phyloP scores from a whole-genome alignment of 2,888 invertebrate species.

The Cheilosia grossa region DNA sequence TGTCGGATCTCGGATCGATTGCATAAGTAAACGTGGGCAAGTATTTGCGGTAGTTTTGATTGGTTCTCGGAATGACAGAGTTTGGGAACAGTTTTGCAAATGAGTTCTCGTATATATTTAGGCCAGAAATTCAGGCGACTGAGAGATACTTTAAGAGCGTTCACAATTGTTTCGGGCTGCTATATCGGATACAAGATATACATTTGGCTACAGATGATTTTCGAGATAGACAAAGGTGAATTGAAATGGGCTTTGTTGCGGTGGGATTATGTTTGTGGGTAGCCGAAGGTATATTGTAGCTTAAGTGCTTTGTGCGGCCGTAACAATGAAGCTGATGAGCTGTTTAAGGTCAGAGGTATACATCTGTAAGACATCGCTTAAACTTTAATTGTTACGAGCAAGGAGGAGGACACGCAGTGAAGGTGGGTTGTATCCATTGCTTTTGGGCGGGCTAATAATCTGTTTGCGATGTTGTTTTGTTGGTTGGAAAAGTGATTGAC shows the following conservation, averaged over 20 bases:
- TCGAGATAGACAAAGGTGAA: constrained; percentile 1
- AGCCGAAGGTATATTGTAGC: background rate
- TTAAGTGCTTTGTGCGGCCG: constrained; percentile 5
- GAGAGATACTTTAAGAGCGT: constrained; percentile 19
- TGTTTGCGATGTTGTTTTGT: too few relatives aligned
- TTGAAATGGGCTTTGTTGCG: background rate
- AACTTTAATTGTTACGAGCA: too few relatives aligned
- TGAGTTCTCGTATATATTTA: constrained; percentile 29
- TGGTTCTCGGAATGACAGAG: constrained; percentile 7
- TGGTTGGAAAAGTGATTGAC: too few relatives aligned
- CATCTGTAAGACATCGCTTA: too few relatives aligned
- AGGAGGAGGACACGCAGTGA: too few relatives aligned
- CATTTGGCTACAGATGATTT: constrained; percentile 17
- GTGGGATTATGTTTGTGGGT: background rate
- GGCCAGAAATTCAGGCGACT: constrained; percentile 18
- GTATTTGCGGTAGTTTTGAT: constrained; percentile 54
- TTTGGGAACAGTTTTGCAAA: constrained; percentile 42
- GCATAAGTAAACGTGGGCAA: constrained; percentile 39
- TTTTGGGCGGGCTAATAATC: too few relatives aligned
- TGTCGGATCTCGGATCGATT: constrained; percentile 25
- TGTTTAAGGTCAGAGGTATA: background rate
- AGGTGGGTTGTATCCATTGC: too few relatives aligned
- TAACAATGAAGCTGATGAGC: constrained; percentile 6
- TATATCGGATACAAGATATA: constrained; percentile 11
- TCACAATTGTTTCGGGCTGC: constrained; percentile 14